Percentiles rank a stretch among this genome's conserved stretches.
phyloP scores from a whole-genome alignment of 2,797 vertebrate species.

The Sebastes hubbsi region DNA sequence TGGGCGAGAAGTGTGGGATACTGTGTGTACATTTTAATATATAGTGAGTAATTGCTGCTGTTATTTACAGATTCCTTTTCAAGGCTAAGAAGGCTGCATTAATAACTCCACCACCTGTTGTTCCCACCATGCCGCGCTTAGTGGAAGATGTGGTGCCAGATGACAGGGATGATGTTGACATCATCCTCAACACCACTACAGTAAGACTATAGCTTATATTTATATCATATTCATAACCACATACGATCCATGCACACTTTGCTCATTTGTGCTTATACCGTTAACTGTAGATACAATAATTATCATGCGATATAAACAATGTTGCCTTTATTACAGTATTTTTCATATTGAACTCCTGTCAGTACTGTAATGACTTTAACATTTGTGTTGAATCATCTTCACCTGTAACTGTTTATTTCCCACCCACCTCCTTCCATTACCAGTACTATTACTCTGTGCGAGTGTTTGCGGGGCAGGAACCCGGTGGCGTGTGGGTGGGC shows the following conservation, averaged over 20 bases:
- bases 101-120: conserved; percentile 85
- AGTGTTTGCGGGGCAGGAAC: conserved; percentile 93
- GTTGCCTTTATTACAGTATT: background rate
- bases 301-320: background rate
- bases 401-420: background rate
- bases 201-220: conserved; percentile 66
- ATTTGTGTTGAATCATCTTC: background rate
- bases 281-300: background rate
- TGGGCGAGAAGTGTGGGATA: background rate
- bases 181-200: conserved; percentile 94
- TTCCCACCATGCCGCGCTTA: conserved; percentile 88
- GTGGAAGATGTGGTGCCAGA: conserved; percentile 92
- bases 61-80: conserved; percentile 88
- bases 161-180: conserved; percentile 91
- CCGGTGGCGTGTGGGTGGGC: conserved; percentile 90
- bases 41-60: background rate
- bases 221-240: background rate
- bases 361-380: background rate
- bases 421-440: conserved; percentile 17
- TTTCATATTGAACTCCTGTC: background rate
- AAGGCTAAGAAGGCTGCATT: conserved; percentile 93
- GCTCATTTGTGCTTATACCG: background rate
- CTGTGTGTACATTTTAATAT: background rate
- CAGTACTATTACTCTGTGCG: conserved; percentile 95
- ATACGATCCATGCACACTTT: background rate